phyloP scores from a whole-genome alignment of 92 coral and sea anemone species.

The Plumapathes pennacea region DNA sequence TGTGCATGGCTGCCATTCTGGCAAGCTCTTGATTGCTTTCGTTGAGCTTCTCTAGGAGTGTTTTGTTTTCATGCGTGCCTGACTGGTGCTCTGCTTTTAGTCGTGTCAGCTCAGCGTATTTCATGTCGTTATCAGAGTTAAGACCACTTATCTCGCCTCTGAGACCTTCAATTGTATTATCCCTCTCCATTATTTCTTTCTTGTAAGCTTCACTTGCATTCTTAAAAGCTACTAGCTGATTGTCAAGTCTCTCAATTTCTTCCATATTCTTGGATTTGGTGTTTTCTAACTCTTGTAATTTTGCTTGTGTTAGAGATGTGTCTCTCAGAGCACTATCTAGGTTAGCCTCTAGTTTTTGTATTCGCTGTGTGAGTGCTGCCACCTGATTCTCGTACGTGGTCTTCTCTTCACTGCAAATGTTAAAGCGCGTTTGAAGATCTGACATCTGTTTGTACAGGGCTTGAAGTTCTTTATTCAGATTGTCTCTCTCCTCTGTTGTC shows the following conservation, averaged over 20 bases:
- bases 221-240: constrained; percentile 64
- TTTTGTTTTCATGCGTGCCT: constrained; percentile 67
- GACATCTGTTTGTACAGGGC: constrained; percentile 78
- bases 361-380: constrained; percentile 68
- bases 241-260: constrained; percentile 54
- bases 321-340: constrained; percentile 68
- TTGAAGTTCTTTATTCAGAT: constrained; percentile 81
- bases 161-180: constrained; percentile 57
- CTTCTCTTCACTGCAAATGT: constrained; percentile 78
- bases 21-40: constrained; percentile 77
- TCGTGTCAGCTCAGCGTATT: constrained; percentile 65
- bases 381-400: constrained; percentile 76
- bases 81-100: constrained; percentile 54
- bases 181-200: constrained; percentile 73
- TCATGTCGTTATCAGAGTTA: constrained; percentile 62
- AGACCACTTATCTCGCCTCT: constrained; percentile 59
- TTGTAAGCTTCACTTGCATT: constrained; percentile 60
- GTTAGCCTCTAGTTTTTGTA: constrained; percentile 76
- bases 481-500: constrained; percentile 79
- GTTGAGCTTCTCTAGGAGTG: constrained; percentile 53
- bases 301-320: constrained; percentile 63
- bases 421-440: constrained; percentile 80
- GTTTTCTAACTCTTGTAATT: constrained; percentile 61
- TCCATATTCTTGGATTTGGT: constrained; percentile 55
- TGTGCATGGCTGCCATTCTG: constrained; percentile 60